Conservation (phyloP, 2,113 vertebrate genomes). For the Hippocampus comes region DNA sequence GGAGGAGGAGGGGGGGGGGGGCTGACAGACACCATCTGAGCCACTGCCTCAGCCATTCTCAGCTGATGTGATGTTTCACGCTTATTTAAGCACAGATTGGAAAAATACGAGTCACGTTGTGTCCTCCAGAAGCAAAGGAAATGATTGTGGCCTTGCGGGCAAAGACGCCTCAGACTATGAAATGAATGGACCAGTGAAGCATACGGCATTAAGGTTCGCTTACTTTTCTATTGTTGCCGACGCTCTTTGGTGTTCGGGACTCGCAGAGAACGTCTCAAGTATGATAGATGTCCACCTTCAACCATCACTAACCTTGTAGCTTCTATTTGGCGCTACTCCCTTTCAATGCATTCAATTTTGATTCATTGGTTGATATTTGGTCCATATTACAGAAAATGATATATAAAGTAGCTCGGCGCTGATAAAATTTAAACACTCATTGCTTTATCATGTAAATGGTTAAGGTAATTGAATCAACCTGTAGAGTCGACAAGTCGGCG, state of each 20-base stretch:
- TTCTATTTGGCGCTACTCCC: not conserved
- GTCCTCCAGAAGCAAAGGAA: constrained; percentile 51
- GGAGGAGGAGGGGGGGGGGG: constrained; percentile 17
- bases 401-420: not conserved
- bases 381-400: not conserved
- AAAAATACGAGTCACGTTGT: constrained; percentile 56
- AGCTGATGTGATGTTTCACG: constrained; percentile 68
- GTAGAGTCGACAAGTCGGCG: too few relatives aligned
- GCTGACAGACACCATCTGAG: constrained; percentile 25
- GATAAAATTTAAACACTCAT: not conserved
- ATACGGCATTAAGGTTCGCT: constrained; percentile 54
- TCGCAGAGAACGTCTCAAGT: constrained; percentile 15
- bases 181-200: constrained; percentile 62
- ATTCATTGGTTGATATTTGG: not conserved
- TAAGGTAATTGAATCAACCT: too few relatives aligned
- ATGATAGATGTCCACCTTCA: constrained; percentile 17
- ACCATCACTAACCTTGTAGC: constrained; percentile 15
- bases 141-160: constrained; percentile 53
- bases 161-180: constrained; percentile 46
- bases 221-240: constrained; percentile 41
- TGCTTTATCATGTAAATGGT: not conserved
- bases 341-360: not conserved
- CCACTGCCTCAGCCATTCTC: constrained; percentile 47
- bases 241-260: constrained; percentile 41
- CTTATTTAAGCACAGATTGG: constrained; percentile 70